Conservation (phyloP, 1,140 invertebrate species). For the Berghia stephanieae region DNA sequence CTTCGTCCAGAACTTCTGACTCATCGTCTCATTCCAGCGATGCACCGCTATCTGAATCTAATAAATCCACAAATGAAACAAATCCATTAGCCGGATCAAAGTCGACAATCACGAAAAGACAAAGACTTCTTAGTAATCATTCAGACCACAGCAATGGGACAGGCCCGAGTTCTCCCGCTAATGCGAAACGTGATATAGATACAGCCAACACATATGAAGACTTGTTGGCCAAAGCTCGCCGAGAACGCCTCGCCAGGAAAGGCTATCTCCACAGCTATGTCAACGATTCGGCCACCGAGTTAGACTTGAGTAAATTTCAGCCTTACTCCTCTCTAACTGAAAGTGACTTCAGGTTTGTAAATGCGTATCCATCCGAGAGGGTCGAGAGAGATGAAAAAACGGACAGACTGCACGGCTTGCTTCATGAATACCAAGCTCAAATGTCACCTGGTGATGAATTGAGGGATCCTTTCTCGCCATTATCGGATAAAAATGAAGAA, state of each 20-base stretch:
- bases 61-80: too few relatives aligned
- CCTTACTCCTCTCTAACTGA: constrained; percentile 20
- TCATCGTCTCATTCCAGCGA: constrained; percentile 27
- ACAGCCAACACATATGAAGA: constrained; percentile 26
- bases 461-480: constrained; percentile 19
- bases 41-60: too few relatives aligned
- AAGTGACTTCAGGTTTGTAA: constrained; percentile 21
- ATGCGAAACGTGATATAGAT: not conserved
- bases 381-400: not conserved
- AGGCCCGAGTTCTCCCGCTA: not conserved
- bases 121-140: constrained; percentile 25
- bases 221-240: constrained; percentile 1
- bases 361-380: constrained; percentile 22
- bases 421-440: not conserved
- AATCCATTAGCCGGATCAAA: too few relatives aligned
- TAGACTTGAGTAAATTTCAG: constrained; percentile 1
- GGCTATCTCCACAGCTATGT: constrained; percentile 33
- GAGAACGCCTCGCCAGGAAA: constrained; percentile 27
- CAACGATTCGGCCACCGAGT: constrained; percentile 27
- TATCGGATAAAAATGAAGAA: not conserved
- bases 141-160: constrained; percentile 1
- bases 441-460: not conserved
- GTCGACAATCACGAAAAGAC: too few relatives aligned
- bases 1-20: constrained; percentile 26
- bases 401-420: not conserved